A percentile compares a stretch with the other conserved stretches of the same genome.
phyloP scores from a whole-genome alignment of 1,140 invertebrate species.

The Saxidomus purpurata region DNA sequence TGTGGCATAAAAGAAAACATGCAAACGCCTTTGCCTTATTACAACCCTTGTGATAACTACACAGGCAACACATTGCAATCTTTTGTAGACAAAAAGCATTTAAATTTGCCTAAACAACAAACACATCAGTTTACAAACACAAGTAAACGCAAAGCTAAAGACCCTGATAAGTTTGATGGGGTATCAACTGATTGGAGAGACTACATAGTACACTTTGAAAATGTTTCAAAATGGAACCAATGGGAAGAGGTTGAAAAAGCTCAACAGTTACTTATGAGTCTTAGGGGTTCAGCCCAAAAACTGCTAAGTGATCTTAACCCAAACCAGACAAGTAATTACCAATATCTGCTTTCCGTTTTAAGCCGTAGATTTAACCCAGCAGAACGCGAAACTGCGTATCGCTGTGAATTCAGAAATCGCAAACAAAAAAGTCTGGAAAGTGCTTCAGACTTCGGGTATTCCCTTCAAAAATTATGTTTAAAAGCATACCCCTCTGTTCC shows the following conservation, averaged over 20 bases:
- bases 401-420: slow-evolving; percentile 62
- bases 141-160: slow-evolving; percentile 24
- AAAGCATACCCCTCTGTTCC: slow-evolving; percentile 49
- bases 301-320: slow-evolving; percentile 37
- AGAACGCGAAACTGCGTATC: slow-evolving; percentile 54
- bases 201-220: slow-evolving; percentile 61
- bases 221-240: slow-evolving; percentile 40
- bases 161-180: slow-evolving; percentile 63
- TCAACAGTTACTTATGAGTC: slow-evolving; percentile 66
- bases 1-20: background rate
- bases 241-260: slow-evolving; percentile 59
- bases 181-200: background rate
- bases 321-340: background rate
- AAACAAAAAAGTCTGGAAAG: slow-evolving; percentile 2
- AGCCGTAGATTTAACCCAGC: slow-evolving; percentile 52
- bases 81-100: too few relatives aligned
- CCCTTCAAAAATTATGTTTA: slow-evolving; percentile 35
- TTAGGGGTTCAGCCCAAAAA: slow-evolving; percentile 33
- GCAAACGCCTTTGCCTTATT: background rate
- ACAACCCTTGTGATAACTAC: background rate
- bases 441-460: slow-evolving; percentile 52
- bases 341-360: background rate
- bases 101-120: background rate
- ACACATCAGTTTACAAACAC: background rate
- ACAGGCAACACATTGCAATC: background rate